phyloP scores from a whole-genome alignment of 2,113 vertebrate genomes.

The Pandion haliaetus region DNA sequence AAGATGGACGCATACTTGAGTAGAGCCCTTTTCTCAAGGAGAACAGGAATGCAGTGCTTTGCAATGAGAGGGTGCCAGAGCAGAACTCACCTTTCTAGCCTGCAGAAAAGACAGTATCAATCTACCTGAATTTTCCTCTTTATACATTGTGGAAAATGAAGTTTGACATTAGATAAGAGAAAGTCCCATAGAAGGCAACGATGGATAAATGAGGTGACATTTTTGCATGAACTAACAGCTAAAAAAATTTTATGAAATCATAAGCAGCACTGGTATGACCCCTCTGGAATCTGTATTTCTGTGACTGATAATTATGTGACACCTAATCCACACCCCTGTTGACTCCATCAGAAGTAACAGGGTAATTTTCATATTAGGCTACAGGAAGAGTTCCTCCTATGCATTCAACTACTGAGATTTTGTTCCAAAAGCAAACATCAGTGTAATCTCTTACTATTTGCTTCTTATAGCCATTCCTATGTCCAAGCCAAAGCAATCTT shows the following conservation, averaged over 20 bases:
- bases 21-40: background rate
- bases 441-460: background rate
- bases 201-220: background rate
- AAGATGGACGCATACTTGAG: background rate
- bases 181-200: background rate
- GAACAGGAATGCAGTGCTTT: background rate
- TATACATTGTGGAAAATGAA: background rate
- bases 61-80: background rate
- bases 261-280: background rate
- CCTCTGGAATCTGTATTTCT: background rate
- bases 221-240: background rate
- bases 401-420: background rate
- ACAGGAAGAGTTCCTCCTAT: background rate
- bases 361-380: background rate
- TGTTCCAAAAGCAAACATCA: background rate
- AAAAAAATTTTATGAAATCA: background rate
- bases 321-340: background rate
- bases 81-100: background rate
- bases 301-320: background rate
- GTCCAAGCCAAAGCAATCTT: background rate
- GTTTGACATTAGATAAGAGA: background rate
- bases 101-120: background rate
- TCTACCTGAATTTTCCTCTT: background rate
- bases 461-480: background rate
- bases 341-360: background rate